Percentiles rank a stretch among this genome's conserved stretches.
Evolutionary conservation across 2,888 invertebrate species (phyloP).

Genomic region (Ormyrus rosae): DNA sequence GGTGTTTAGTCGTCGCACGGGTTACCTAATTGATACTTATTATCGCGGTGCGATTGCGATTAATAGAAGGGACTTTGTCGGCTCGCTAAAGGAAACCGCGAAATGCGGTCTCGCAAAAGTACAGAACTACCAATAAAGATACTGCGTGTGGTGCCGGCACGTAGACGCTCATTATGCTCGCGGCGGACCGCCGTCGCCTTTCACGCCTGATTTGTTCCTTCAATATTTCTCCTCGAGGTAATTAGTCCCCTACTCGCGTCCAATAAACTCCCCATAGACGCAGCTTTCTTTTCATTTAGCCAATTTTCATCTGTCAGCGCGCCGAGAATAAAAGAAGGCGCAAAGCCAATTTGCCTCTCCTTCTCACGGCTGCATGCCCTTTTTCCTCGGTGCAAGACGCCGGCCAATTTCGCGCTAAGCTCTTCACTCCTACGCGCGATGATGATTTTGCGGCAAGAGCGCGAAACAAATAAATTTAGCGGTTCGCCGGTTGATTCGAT

Average conservation of each 20-base stretch:
- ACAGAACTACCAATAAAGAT: conserved; percentile 69
- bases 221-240: conserved; percentile 55
- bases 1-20: conserved; percentile 34
- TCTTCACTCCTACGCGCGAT: too few species aligned
- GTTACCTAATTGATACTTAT: conserved; percentile 72
- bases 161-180: conserved; percentile 57
- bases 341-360: background rate
- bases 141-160: conserved; percentile 61
- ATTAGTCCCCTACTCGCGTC: conserved; percentile 43
- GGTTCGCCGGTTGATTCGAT: conserved; percentile 35
- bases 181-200: conserved; percentile 55
- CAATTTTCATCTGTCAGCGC: conserved; percentile 49
- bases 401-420: too few species aligned
- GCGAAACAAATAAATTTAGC: conserved; percentile 21
- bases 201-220: conserved; percentile 60
- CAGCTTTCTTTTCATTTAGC: conserved; percentile 46
- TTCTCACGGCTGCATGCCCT: background rate
- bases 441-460: background rate
- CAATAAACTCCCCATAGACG: conserved; percentile 53
- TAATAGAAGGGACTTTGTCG: conserved; percentile 73
- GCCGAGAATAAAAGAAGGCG: conserved; percentile 3
- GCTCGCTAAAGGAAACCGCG: conserved; percentile 63
- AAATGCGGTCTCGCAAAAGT: conserved; percentile 70
- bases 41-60: conserved; percentile 70
- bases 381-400: too few species aligned